Base-by-base conservation (phyloP, 2,888 invertebrate species). In the Sphaerophoria taeniata region DNA sequence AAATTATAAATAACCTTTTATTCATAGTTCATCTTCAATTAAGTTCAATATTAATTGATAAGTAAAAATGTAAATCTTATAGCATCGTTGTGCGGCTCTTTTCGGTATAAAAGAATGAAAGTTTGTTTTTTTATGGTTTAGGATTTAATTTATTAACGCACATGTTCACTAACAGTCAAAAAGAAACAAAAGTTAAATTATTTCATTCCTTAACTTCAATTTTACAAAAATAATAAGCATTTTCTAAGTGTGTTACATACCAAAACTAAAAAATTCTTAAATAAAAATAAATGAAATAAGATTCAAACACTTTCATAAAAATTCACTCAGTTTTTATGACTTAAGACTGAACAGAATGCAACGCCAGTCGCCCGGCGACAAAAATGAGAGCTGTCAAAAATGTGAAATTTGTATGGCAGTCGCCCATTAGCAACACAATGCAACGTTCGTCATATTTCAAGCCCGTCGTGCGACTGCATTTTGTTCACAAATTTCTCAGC, bases 11-110 rank as follows among this genome's bases (percentile, higher is more conserved):
- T 67, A 24, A 24, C 24, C 24, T 45, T 79, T 69, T 47, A 80
- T 53, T 70, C 83, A 71, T 83, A 60, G 65, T 78, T 74, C 78
- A 83, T 78, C 73, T 78, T 78, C 16, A 73, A 72, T 84, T 53
- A 58, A 80, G 61, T 72, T 79, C 56, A 75, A 72, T 65, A 72
- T 53, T 45, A 63, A 49, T 61, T 56, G n/a, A 75, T 79, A 80
- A 76, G 71, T 56, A 61, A 67, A 24, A 65, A 65, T 61, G 49
- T 51, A 67, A 53, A 75, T 65, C 14, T 56, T 31, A 24, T 61
- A 3, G 36, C 36, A 45, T 39, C 16, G 65, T 67, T 60, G 67
- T 72, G 71, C 75, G 63, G 53, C 65, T 60, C 39, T 60, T 58
- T 75, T 75, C 56, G 43, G 12, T 43, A 43, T 24, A 11, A 31